phyloP scores from a whole-genome alignment of 2,113 vertebrate genomes.

The Toxostoma redivivum region DNA sequence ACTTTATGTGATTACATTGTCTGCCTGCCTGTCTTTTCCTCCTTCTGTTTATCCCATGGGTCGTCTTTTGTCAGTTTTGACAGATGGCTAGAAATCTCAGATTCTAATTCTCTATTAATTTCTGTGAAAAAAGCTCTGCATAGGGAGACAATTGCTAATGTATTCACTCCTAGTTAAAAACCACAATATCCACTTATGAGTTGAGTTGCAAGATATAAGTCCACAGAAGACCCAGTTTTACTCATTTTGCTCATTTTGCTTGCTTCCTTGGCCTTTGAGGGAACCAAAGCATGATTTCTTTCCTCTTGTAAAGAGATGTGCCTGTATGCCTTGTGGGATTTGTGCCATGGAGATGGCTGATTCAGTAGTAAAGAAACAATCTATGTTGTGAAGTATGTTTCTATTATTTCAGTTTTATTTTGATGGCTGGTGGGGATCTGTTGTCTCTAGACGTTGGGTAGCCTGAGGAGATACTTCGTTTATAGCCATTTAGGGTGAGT shows the following conservation, averaged over 20 bases:
- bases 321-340: not conserved
- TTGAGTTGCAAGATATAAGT: not conserved
- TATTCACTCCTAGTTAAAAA: not conserved
- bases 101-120: not conserved
- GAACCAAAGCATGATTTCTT: not conserved
- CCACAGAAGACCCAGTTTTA: not conserved
- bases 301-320: not conserved
- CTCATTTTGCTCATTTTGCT: not conserved
- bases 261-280: not conserved
- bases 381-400: not conserved
- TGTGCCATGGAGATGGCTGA: not conserved
- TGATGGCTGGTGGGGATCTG: not conserved
- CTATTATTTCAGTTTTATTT: not conserved
- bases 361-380: not conserved
- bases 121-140: not conserved
- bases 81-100: not conserved
- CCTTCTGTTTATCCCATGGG: not conserved
- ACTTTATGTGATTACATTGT: not conserved
- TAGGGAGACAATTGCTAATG: not conserved
- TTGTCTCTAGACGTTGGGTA: not conserved
- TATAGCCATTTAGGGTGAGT: not conserved
- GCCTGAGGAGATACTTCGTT: not conserved
- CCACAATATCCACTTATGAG: not conserved
- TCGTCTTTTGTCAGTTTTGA: not conserved
- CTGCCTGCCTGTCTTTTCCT: not conserved